Evolutionary conservation across 2,797 vertebrate species (phyloP), one percentile per base, ranked within the genome.

Genomic region (Labeo calbasu): DNA sequence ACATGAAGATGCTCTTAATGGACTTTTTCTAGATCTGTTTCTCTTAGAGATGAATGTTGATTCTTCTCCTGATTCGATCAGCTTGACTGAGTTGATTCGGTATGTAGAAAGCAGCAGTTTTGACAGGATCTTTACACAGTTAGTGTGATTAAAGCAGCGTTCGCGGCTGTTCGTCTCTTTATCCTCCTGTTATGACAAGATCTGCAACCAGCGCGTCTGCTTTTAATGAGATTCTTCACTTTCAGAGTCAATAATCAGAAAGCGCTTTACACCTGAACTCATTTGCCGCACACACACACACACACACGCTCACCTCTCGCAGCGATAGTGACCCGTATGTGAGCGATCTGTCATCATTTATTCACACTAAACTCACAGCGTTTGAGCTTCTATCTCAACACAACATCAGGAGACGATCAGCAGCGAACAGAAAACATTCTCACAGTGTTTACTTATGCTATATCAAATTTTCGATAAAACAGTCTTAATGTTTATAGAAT

Each of bases 141-240:
- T 51, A 28, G 15, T 32, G 32, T 81, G 84, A 87, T 86, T 88
- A 84, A 79, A 84, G 70, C 25, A 82, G 70, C n/a, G 76, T 88
- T 86, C 81, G 53, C 3, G 53, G 80, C 81, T 88, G 86, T 84
- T 84, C 85, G 85, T 87, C 82, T 89, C 84, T 81, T 81, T 85
- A 86, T 82, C 82, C 84, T 84, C 66, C 8, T 87, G 83, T 89
- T 87, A 87, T 87, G 83, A 88, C 85, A 88, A 86, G 79, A 70
- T 75, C 70, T 75, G 83, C 81, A 86, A 88, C 82, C 80, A 89
- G 53, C 78, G 68, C 81, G 55, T 73, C 82, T 88, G 77, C 69
- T 84, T 88, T 84, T 90, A 87, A 89, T 89, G 87, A 89, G 84
- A 86, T 59, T 87, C 84, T 86, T 88, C 85, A 71, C 72, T 82